A percentile compares a stretch with the other conserved stretches of the same genome.
Evolutionary conservation across 2,797 vertebrate genomes (phyloP).

Genomic region (Ataeniobius toweri): DNA sequence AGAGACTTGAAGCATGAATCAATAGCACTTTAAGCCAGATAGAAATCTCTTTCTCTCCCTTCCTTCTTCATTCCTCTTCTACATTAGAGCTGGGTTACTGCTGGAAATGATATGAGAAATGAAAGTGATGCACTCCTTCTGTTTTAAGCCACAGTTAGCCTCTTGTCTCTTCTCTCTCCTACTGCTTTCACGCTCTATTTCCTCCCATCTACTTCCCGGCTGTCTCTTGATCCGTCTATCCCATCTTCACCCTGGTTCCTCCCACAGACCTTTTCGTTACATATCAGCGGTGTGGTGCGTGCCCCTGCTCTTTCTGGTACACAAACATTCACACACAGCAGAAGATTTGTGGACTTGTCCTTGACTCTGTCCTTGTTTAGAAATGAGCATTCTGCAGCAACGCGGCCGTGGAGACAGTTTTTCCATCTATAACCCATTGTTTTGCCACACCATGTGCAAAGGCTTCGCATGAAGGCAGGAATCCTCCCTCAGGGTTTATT

Average conservation of each 20-base stretch:
- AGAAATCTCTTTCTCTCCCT: neutral
- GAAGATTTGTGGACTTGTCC: slow-evolving; percentile 40
- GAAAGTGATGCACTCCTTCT: slow-evolving; percentile 26
- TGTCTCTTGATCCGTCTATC: neutral
- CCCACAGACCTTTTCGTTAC: slow-evolving; percentile 15
- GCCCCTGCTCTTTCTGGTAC: neutral
- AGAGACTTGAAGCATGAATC: slow-evolving; percentile 39
- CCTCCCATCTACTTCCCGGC: slow-evolving; percentile 36
- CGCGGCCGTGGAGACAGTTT: slow-evolving; percentile 21
- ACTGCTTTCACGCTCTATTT: slow-evolving; percentile 59
- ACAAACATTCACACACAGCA: neutral
- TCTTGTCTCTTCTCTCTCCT: slow-evolving; percentile 24
- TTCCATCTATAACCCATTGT: slow-evolving; percentile 36
- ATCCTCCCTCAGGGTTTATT: slow-evolving; percentile 16
- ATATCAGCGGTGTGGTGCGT: neutral
- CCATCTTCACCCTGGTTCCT: slow-evolving; percentile 5
- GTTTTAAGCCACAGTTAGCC: slow-evolving; percentile 44
- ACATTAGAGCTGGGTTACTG: slow-evolving; percentile 12
- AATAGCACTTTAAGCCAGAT: slow-evolving; percentile 30
- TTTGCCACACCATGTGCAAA: slow-evolving; percentile 24
- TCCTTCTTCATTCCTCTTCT: neutral
- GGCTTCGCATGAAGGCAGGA: slow-evolving; percentile 8
- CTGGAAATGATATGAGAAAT: slow-evolving; percentile 36
- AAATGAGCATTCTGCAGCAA: slow-evolving; percentile 34
- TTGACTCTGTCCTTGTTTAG: slow-evolving; percentile 67